Evolutionary conservation across 1,140 invertebrate species (phyloP).

Genomic region (Conopomorpha cramerella): DNA sequence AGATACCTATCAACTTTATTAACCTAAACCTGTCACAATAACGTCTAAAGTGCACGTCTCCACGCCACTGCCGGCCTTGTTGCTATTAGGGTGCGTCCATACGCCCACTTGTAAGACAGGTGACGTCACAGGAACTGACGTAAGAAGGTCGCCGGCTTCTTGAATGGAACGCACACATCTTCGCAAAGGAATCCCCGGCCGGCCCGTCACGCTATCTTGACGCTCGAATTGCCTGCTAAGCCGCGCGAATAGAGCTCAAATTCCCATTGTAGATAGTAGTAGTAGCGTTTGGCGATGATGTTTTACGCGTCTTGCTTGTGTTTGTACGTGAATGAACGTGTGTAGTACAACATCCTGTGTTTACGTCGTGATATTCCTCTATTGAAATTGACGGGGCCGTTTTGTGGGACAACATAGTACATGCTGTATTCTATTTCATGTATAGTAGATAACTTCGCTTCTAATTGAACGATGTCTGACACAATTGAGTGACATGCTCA

Average conservation of each 20-base stretch:
- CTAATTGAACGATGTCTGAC: conserved; percentile 39
- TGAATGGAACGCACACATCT: conserved; percentile 42
- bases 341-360: conserved; percentile 26
- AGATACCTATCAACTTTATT: conserved; percentile 8
- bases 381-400: conserved; percentile 36
- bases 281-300: too few species aligned
- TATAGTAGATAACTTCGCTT: too few species aligned
- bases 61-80: too few species aligned
- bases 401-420: conserved; percentile 32
- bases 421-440: too few species aligned
- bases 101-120: conserved; percentile 40
- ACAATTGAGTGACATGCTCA: too few species aligned
- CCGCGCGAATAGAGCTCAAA: neutral
- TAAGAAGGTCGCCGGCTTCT: conserved; percentile 35
- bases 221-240: neutral
- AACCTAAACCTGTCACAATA: conserved; percentile 38
- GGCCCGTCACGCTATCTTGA: too few species aligned
- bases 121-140: conserved; percentile 49
- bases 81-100: conserved; percentile 25
- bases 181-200: conserved; percentile 5
- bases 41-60: conserved; percentile 5
- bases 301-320: conserved; percentile 6
- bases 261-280: neutral
- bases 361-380: conserved; percentile 22
- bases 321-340: conserved; percentile 38